These are phyloP conservation scores for Caradrina kadenii DNA, from an alignment of 2,888 invertebrate genomes.

Conservation along the genomic window DNA sequence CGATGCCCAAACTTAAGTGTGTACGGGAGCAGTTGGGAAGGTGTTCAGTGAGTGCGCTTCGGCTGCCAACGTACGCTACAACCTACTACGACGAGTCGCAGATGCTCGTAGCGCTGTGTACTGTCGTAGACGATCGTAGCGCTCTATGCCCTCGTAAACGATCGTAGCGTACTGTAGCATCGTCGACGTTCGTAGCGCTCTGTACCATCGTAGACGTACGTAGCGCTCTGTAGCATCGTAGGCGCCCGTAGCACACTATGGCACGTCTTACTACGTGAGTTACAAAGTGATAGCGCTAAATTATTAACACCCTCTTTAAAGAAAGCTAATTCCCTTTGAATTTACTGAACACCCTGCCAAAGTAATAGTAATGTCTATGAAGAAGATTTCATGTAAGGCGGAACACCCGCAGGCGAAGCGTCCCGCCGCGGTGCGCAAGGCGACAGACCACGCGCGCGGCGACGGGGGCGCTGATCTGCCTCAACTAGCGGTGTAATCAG, in stretches of 20 bases:
- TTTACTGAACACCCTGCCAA: no score
- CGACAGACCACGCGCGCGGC: no score
- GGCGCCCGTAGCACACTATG: no score
- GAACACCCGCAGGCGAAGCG: no score
- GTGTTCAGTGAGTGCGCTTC: constrained; percentile 18
- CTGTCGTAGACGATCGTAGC: constrained; percentile 10
- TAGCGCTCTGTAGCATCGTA: no score
- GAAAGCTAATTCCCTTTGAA: background rate
- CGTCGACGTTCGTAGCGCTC: background rate
- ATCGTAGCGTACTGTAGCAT: constrained; percentile 31
- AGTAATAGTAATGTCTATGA: no score
- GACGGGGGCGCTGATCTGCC: no score
- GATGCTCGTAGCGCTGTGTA: constrained; percentile 8
- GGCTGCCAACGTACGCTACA: constrained; percentile 17
- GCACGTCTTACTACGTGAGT: constrained; percentile 8
- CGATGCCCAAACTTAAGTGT: constrained; percentile 18
- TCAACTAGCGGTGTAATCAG: no score
- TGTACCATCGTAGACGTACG: background rate
- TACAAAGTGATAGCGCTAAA: constrained; percentile 5
- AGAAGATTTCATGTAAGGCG: no score
- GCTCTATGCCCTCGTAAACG: no score
- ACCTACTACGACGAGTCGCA: background rate
- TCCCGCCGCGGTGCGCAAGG: no score
- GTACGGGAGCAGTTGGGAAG: constrained; percentile 30
- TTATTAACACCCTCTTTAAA: background rate